Conservation (phyloP, 2,797 vertebrate genomes). For the Pseudochromis fuscus region DNA sequence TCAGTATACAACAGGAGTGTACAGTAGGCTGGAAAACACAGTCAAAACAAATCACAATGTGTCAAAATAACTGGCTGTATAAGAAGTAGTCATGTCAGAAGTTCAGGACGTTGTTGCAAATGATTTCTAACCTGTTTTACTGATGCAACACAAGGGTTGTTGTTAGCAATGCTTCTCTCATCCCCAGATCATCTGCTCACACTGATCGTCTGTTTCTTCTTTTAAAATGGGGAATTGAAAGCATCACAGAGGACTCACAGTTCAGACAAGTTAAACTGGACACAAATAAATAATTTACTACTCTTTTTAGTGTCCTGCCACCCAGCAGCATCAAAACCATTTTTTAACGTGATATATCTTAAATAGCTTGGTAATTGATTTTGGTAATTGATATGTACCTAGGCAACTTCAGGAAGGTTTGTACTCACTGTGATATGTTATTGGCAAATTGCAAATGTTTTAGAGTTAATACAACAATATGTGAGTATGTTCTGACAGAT, state of each 20-base stretch:
- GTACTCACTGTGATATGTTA: too few relatives aligned
- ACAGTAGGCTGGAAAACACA: not conserved
- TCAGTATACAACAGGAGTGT: not conserved
- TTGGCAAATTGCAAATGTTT: too few relatives aligned
- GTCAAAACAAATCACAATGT: not conserved
- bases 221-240: not conserved
- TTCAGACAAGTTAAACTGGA: too few relatives aligned
- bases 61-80: too few relatives aligned
- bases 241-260: not conserved
- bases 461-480: too few relatives aligned
- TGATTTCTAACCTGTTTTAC: constrained; percentile 24
- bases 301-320: too few relatives aligned
- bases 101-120: constrained; percentile 24
- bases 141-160: constrained; percentile 48
- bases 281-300: too few relatives aligned
- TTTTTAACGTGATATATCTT: too few relatives aligned
- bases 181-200: not conserved
- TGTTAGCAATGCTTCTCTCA: constrained; percentile 24
- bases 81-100: not conserved
- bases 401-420: too few relatives aligned
- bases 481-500: not conserved
- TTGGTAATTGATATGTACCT: too few relatives aligned
- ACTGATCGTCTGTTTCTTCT: constrained; percentile 5
- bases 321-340: too few relatives aligned
- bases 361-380: too few relatives aligned